phyloP scores from a whole-genome alignment of 1,140 invertebrate species.

The Araneus ventricosus region DNA sequence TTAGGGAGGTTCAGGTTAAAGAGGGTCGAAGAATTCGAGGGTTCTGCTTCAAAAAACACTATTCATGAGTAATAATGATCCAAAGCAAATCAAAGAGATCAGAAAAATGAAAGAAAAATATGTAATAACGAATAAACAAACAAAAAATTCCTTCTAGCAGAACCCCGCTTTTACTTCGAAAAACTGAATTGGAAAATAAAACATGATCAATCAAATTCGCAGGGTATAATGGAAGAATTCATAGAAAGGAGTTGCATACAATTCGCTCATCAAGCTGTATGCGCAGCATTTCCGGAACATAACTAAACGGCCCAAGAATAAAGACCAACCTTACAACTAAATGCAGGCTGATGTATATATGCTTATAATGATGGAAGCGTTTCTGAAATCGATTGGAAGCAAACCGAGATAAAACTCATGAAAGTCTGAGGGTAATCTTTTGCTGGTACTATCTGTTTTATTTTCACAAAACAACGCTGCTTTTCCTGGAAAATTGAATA shows the following conservation, averaged over 20 bases:
- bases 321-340: not conserved
- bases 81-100: not conserved
- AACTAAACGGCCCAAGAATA: not conserved
- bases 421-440: not conserved
- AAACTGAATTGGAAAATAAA: not conserved
- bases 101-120: not conserved
- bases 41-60: not conserved
- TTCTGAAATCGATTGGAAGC: not conserved
- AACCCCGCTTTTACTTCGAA: not conserved
- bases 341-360: not conserved
- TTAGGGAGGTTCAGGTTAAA: too few species aligned
- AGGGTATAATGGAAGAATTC: not conserved
- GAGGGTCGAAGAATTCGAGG: too few species aligned
- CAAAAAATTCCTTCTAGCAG: not conserved
- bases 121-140: not conserved
- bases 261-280: not conserved
- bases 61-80: not conserved
- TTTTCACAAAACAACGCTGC: not conserved
- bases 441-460: not conserved
- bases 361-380: not conserved
- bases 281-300: not conserved
- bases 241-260: not conserved
- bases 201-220: not conserved
- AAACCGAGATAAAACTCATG: conserved; percentile 8
- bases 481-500: conserved; percentile 2